Conservation (phyloP, 35 echinoderm and acorn worm species). For the Anneissia japonica region DNA sequence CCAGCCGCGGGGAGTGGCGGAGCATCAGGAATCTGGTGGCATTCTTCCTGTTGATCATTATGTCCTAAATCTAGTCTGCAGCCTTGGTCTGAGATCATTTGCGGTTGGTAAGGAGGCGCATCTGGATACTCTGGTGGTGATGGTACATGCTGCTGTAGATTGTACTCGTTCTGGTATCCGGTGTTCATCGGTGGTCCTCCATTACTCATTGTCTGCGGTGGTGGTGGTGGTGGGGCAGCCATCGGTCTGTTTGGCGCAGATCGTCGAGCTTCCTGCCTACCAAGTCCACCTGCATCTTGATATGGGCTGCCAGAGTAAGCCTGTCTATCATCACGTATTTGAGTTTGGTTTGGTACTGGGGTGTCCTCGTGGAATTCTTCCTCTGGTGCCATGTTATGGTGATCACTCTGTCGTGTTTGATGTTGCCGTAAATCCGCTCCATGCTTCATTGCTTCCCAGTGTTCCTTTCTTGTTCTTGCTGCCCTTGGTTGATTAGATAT, state of each 20-base stretch:
- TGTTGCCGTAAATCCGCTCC: constrained; percentile 16
- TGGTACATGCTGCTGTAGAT: constrained; percentile 12
- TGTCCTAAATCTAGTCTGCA: constrained; percentile 1
- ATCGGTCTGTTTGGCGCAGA: not conserved
- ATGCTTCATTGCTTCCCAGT: constrained; percentile 8
- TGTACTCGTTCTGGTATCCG: constrained; percentile 2
- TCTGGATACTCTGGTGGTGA: not conserved
- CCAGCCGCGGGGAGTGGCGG: constrained; percentile 53
- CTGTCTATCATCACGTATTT: not conserved
- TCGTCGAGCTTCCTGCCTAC: not conserved
- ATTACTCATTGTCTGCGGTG: not conserved
- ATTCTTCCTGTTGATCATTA: not conserved
- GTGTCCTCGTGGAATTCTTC: constrained; percentile 16
- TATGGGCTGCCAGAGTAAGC: not conserved
- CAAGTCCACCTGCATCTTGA: not conserved
- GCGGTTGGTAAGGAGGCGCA: not conserved
- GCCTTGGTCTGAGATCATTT: not conserved
- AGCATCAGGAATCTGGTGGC: not conserved
- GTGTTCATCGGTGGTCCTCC: not conserved
- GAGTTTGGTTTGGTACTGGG: not conserved
- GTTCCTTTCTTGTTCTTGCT: constrained; percentile 3
- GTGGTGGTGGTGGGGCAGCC: not conserved
- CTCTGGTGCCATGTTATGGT: constrained; percentile 5
- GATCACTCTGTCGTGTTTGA: not conserved
- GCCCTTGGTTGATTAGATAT: not conserved